Conservation (phyloP, 2,888 invertebrate species). For the Tillus elongatus region DNA sequence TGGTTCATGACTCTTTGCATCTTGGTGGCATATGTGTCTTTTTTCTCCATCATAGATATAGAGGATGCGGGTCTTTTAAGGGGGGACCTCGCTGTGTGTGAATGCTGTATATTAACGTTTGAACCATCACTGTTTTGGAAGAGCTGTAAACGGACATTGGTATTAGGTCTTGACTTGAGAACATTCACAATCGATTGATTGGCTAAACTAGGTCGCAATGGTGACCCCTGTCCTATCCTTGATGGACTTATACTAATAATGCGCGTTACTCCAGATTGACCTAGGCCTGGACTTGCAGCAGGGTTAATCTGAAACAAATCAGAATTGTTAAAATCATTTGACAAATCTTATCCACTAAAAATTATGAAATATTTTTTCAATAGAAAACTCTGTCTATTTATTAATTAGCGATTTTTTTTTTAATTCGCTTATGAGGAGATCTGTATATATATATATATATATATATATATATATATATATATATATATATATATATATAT, state of each 20-base stretch:
- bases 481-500: too few species aligned
- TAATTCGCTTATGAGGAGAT: too few species aligned
- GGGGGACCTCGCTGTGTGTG: slow-evolving; percentile 24
- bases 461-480: too few species aligned
- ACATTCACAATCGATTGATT: slow-evolving; percentile 41
- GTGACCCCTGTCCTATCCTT: slow-evolving; percentile 31
- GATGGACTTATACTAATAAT: slow-evolving; percentile 45
- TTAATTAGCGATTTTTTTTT: too few species aligned
- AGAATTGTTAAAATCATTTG: slow-evolving; percentile 1
- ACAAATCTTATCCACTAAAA: too few species aligned
- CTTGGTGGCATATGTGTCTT: slow-evolving; percentile 47
- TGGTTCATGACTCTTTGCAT: slow-evolving; percentile 63
- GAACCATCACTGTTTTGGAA: slow-evolving; percentile 22
- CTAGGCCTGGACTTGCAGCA: slow-evolving; percentile 25
- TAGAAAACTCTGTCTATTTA: too few species aligned
- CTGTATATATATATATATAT: too few species aligned
- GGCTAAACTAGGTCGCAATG: slow-evolving; percentile 39
- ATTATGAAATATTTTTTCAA: too few species aligned
- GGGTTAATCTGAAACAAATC: slow-evolving; percentile 26
- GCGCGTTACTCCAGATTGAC: slow-evolving; percentile 45
- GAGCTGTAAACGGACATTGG: slow-evolving; percentile 36
- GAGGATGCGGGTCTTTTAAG: slow-evolving; percentile 43
- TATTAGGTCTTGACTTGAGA: slow-evolving; percentile 30
- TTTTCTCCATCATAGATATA: slow-evolving; percentile 39
- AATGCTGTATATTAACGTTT: slow-evolving; percentile 20